phyloP scores from a whole-genome alignment of 2,113 vertebrate species.

The Atherinomorus stipes region DNA sequence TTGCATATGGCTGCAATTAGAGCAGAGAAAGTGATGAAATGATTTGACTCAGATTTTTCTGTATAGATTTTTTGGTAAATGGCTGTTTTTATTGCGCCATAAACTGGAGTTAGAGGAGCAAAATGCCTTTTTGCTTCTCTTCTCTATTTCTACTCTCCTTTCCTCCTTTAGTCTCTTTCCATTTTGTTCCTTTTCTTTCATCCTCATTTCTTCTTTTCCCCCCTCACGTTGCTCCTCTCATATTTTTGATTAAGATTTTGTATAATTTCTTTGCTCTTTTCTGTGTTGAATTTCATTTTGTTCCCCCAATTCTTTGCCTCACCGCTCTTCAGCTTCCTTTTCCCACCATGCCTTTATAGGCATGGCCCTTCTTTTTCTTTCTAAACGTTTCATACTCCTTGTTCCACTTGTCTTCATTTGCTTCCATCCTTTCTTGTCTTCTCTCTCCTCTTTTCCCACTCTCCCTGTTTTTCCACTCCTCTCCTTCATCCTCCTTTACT shows the following conservation, averaged over 20 bases:
- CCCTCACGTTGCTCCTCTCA: background rate
- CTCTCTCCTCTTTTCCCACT: background rate
- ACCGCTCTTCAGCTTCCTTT: background rate
- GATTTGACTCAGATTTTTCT: slow-evolving; percentile 65
- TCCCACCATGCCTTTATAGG: background rate
- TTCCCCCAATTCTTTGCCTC: background rate
- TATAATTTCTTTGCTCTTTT: background rate
- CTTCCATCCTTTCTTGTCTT: background rate
- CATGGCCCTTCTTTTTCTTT: background rate
- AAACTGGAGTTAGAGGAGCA: slow-evolving; percentile 68
- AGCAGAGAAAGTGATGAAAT: slow-evolving; percentile 75
- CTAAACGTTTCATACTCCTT: background rate
- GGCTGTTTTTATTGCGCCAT: slow-evolving; percentile 60
- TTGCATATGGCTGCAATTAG: slow-evolving; percentile 86
- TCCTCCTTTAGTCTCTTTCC: background rate
- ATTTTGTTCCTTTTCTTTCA: background rate
- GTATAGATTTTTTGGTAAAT: slow-evolving; percentile 69
- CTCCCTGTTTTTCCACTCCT: background rate
- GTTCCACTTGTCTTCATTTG: background rate
- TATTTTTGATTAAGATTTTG: background rate
- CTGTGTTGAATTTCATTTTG: no score
- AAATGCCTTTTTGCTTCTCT: slow-evolving; percentile 18
- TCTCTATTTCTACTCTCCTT: slow-evolving; percentile 15
- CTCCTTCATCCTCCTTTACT: background rate
- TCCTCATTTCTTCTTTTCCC: background rate